phyloP scores from a whole-genome alignment of 2,113 vertebrate species.

The Atherinomorus stipes region DNA sequence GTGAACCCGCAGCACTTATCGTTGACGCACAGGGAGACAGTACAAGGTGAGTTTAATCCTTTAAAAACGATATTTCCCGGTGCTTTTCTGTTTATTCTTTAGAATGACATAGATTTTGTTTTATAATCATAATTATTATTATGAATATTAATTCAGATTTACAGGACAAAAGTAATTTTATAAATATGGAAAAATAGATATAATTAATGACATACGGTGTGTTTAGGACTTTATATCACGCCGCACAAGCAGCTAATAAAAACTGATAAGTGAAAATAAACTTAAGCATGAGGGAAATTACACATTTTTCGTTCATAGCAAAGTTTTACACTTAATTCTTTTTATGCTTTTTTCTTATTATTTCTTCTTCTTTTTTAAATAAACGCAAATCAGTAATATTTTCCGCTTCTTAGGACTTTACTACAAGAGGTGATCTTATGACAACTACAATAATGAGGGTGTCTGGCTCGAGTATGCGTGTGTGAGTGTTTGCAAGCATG shows the following conservation, averaged over 20 bases:
- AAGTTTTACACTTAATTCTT: neutral
- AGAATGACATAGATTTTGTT: too few relatives aligned
- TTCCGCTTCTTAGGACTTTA: constrained; percentile 30
- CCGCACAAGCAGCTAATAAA: neutral
- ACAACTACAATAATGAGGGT: constrained; percentile 25
- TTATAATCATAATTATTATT: too few relatives aligned
- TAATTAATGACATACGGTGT: too few relatives aligned
- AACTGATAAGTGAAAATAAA: neutral
- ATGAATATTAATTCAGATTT: too few relatives aligned
- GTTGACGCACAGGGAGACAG: constrained; percentile 92
- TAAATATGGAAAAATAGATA: neutral
- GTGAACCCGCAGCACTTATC: constrained; percentile 99
- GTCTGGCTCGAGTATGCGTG: constrained; percentile 24
- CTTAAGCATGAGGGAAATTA: too few relatives aligned
- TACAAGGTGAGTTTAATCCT: constrained; percentile 89
- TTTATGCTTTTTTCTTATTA: neutral
- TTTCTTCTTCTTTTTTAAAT: neutral
- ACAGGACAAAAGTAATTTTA: neutral
- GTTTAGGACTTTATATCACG: neutral
- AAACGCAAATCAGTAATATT: neutral
- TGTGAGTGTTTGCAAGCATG: constrained; percentile 5
- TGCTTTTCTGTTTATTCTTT: neutral
- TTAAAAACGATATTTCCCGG: neutral
- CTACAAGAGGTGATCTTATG: constrained; percentile 2
- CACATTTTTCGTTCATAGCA: neutral